Percentiles rank a stretch among this genome's conserved stretches.
Evolutionary conservation across 2,888 invertebrate species (phyloP).

Genomic region (Rugalucina vietnamica): DNA sequence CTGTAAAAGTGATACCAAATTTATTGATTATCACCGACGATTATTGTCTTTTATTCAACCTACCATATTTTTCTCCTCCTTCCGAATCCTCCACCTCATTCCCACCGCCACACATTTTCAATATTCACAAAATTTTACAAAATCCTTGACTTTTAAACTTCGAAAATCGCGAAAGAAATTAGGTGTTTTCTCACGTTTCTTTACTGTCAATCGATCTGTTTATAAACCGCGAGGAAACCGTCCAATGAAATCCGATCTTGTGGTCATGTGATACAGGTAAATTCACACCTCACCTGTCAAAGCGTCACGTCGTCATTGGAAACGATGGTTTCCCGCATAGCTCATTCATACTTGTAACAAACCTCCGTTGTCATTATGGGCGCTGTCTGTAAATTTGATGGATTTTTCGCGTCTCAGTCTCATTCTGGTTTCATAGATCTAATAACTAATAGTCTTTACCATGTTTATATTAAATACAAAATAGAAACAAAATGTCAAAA

Average conservation of each 20-base stretch:
- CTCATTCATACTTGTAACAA: too few species aligned
- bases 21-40: not conserved
- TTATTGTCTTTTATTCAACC: not conserved
- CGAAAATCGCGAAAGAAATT: not conserved
- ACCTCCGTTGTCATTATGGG: too few species aligned
- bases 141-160: not conserved
- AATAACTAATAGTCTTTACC: too few species aligned
- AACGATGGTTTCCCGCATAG: not conserved
- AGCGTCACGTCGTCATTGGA: slow-evolving; percentile 10
- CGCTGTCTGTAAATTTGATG: too few species aligned
- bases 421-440: too few species aligned
- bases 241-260: not conserved
- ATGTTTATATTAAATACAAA: too few species aligned
- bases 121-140: not conserved
- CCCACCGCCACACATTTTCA: slow-evolving; percentile 29
- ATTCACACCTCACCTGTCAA: not conserved
- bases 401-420: too few species aligned
- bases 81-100: slow-evolving; percentile 26
- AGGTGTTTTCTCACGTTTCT: not conserved
- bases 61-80: slow-evolving; percentile 29
- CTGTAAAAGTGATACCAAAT: not conserved
- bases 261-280: not conserved
- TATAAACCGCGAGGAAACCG: not conserved
- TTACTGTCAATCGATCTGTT: not conserved
- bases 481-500: too few species aligned